phyloP scores from a whole-genome alignment of 2,888 invertebrate species.

The Amiota communis region DNA sequence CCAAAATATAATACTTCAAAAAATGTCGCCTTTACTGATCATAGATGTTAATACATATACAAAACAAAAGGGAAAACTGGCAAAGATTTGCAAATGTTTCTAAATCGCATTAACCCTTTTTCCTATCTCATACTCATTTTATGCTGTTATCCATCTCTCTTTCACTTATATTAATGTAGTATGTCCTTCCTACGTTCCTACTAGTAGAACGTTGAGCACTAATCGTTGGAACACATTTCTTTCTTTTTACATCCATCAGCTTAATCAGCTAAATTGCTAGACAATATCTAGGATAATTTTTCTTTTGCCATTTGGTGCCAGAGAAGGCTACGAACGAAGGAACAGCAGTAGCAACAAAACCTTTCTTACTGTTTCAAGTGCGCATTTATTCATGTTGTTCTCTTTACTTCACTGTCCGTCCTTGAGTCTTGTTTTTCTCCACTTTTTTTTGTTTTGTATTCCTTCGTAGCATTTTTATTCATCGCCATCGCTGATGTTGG shows the following conservation, averaged over 20 bases:
- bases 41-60: neutral
- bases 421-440: conserved; percentile 23
- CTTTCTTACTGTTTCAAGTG: conserved; percentile 49
- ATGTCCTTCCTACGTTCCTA: conserved; percentile 42
- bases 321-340: conserved; percentile 26
- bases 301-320: conserved; percentile 60
- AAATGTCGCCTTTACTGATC: no score
- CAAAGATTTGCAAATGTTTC: neutral
- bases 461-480: neutral
- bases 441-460: conserved; percentile 3
- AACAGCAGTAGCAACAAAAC: conserved; percentile 22
- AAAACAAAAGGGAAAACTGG: neutral
- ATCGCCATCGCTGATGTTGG: neutral
- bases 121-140: conserved; percentile 13
- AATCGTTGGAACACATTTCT: conserved; percentile 57
- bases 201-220: conserved; percentile 44
- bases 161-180: conserved; percentile 36
- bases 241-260: conserved; percentile 62
- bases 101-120: conserved; percentile 64
- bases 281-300: conserved; percentile 66
- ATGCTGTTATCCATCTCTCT: conserved; percentile 18
- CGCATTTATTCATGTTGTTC: conserved; percentile 62
- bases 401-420: no score
- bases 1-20: no score
- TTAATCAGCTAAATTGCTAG: conserved; percentile 67